Evolutionary conservation across 2,888 invertebrate genomes (phyloP).

Genomic region (Noctua fimbriata): DNA sequence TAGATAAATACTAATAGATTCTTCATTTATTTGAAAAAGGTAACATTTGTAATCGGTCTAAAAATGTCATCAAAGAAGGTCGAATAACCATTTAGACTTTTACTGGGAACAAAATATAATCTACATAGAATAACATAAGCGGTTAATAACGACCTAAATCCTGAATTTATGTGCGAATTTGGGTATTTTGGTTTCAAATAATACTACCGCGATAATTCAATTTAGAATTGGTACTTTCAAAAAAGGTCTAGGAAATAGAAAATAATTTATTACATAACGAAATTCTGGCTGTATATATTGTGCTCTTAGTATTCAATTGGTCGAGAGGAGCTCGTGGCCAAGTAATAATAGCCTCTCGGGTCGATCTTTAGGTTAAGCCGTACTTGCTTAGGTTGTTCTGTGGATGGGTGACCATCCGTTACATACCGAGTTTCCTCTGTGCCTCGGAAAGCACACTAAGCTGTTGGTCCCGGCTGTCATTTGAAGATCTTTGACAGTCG

Average conservation of each 20-base stretch:
- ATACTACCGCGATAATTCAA: slow-evolving; percentile 33
- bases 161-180: slow-evolving; percentile 38
- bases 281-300: neutral
- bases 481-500: too few species aligned
- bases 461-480: too few species aligned
- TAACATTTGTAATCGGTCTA: neutral
- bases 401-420: too few species aligned
- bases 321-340: too few species aligned
- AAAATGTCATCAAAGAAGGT: neutral
- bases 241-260: slow-evolving; percentile 8
- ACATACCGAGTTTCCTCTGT: too few species aligned
- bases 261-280: slow-evolving; percentile 5
- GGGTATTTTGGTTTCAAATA: slow-evolving; percentile 13
- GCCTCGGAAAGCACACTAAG: too few species aligned
- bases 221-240: slow-evolving; percentile 18
- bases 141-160: slow-evolving; percentile 36
- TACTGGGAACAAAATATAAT: slow-evolving; percentile 9
- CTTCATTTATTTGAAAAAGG: neutral
- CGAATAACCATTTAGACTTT: neutral
- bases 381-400: too few species aligned
- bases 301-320: neutral
- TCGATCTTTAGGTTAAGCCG: too few species aligned
- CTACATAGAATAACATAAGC: neutral
- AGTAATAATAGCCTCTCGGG: too few species aligned
- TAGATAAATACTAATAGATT: neutral